These are phyloP conservation scores for Phrynocephalus forsythii DNA, from an alignment of 2,797 vertebrate species.

Conservation along the genomic window DNA sequence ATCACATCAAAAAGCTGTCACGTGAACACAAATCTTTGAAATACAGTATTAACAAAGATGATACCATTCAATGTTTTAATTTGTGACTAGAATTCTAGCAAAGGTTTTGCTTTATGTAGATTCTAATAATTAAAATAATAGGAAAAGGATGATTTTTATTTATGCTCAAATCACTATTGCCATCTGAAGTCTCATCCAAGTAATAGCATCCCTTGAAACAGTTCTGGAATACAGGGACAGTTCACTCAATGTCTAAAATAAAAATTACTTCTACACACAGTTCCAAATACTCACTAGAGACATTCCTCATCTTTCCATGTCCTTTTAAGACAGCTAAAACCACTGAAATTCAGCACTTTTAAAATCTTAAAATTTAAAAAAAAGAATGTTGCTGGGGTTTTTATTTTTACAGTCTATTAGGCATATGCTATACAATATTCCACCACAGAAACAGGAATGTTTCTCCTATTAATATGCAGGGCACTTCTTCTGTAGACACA, in stretches of 20 bases:
- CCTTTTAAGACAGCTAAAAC: background rate
- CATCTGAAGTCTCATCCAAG: conserved; percentile 66
- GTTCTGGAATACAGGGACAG: background rate
- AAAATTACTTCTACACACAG: background rate
- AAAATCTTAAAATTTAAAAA: background rate
- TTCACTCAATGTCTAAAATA: background rate
- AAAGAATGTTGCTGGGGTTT: background rate
- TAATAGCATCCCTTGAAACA: background rate
- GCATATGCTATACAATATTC: background rate
- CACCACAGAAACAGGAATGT: background rate
- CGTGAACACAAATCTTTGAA: background rate
- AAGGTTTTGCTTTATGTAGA: background rate
- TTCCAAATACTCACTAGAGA: background rate
- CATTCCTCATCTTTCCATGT: background rate
- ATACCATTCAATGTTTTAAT: background rate
- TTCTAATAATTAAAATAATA: conserved; percentile 18
- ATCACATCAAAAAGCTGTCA: background rate
- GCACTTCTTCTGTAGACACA: background rate
- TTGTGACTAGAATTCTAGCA: background rate
- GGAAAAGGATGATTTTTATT: background rate
- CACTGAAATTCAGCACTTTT: background rate
- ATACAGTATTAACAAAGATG: background rate
- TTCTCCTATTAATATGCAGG: background rate
- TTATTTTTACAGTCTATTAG: background rate
- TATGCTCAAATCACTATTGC: conserved; percentile 64